These are phyloP conservation scores for Acholoe squamosa DNA, from an alignment of 2,888 invertebrate species.

Conservation along the genomic window DNA sequence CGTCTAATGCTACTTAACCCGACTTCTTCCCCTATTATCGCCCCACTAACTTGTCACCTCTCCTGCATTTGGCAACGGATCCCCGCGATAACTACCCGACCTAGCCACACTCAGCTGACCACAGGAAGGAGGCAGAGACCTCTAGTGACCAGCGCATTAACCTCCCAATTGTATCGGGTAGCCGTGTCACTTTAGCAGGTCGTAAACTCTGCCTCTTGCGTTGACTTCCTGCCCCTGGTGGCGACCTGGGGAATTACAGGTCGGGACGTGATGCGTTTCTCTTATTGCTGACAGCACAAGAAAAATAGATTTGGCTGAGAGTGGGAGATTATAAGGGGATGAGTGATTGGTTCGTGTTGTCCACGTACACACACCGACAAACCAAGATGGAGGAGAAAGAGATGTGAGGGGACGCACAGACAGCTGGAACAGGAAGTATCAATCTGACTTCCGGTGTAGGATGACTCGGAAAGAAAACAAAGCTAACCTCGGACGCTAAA, in stretches of 20 bases:
- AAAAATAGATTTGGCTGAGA: constrained; percentile 39
- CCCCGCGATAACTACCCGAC: neutral
- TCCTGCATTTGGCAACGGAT: constrained; percentile 5
- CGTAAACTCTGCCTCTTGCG: constrained; percentile 22
- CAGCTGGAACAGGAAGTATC: neutral
- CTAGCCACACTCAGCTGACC: constrained; percentile 1
- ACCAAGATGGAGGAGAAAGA: constrained; percentile 48
- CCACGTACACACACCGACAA: neutral
- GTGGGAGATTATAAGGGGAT: constrained; percentile 47
- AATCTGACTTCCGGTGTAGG: neutral
- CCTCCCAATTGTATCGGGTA: constrained; percentile 54
- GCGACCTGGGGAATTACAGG: constrained; percentile 50
- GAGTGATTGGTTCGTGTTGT: constrained; percentile 5
- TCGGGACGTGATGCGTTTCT: constrained; percentile 36
- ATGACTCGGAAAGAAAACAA: neutral
- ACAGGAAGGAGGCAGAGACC: constrained; percentile 43
- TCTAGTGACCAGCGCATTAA: constrained; percentile 15
- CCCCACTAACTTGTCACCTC: constrained; percentile 49
- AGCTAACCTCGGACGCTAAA: no score
- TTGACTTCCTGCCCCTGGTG: constrained; percentile 28
- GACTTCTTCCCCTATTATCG: constrained; percentile 53
- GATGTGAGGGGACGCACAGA: neutral
- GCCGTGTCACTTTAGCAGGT: constrained; percentile 42
- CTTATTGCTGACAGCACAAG: constrained; percentile 58
- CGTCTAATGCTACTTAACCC: constrained; percentile 57